These are phyloP conservation scores for Cabera pusaria DNA, from an alignment of 2,888 invertebrate genomes.

Conservation along the genomic window DNA sequence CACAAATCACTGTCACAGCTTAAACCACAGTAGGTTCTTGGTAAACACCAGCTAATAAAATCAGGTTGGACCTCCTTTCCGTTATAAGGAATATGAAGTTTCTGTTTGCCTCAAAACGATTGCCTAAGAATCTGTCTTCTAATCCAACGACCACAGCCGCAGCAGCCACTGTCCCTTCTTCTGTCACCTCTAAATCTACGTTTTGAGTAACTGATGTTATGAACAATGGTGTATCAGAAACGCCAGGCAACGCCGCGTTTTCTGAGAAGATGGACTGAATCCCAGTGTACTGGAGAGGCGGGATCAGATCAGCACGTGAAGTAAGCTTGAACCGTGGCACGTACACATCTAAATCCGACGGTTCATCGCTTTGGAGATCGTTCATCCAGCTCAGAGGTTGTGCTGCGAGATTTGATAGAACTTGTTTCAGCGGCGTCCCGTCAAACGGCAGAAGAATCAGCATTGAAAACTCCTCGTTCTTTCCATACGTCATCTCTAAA, in stretches of 20 bases:
- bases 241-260: constrained; percentile 83
- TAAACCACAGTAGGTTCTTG: constrained; percentile 53
- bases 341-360: constrained; percentile 81
- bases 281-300: constrained; percentile 81
- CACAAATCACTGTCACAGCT: constrained; percentile 19
- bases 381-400: constrained; percentile 76
- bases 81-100: constrained; percentile 87
- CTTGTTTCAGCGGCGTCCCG: constrained; percentile 70
- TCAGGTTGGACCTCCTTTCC: constrained; percentile 82
- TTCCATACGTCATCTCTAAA: constrained; percentile 88
- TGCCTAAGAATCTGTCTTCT: constrained; percentile 70
- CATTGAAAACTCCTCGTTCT: constrained; percentile 85
- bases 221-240: constrained; percentile 80
- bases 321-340: constrained; percentile 84
- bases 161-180: constrained; percentile 88
- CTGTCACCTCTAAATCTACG: constrained; percentile 88
- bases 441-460: constrained; percentile 85
- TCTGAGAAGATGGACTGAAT: constrained; percentile 84
- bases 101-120: constrained; percentile 85
- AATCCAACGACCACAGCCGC: constrained; percentile 81
- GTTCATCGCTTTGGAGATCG: constrained; percentile 66
- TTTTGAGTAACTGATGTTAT: constrained; percentile 86
- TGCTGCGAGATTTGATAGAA: constrained; percentile 76
- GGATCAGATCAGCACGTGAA: constrained; percentile 71
- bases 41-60: constrained; percentile 85